Conservation (phyloP, 2,797 vertebrate genomes). For the Ciconia nigra region DNA sequence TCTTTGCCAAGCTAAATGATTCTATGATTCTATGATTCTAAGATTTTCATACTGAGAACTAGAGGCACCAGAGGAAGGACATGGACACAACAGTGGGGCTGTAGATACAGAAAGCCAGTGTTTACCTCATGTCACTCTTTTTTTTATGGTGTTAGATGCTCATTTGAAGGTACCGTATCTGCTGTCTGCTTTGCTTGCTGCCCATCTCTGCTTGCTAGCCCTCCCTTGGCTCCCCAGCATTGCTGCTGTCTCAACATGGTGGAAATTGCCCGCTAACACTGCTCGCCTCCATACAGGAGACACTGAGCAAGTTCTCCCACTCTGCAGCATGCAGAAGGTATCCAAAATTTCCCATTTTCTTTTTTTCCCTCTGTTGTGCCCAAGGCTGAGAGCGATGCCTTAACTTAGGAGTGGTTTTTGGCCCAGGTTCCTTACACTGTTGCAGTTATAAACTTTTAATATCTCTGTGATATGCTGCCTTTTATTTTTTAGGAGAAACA, state of each 20-base stretch:
- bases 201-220: background rate
- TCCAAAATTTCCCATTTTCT: background rate
- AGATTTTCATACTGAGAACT: background rate
- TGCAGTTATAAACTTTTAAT: background rate
- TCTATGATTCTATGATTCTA: background rate
- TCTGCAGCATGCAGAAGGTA: background rate
- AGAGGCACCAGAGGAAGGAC: background rate
- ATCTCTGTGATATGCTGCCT: background rate
- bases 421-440: background rate
- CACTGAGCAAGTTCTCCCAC: background rate
- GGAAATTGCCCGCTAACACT: background rate
- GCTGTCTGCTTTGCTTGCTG: background rate
- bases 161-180: background rate
- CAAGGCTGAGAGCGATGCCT: background rate
- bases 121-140: background rate
- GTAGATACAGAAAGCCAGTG: background rate
- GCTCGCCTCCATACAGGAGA: background rate
- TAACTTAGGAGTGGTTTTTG: background rate
- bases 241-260: rapidly evolving
- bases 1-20: background rate
- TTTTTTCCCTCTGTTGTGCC: background rate
- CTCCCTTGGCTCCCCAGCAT: background rate
- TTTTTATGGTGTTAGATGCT: background rate
- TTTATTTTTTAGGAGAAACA: background rate
- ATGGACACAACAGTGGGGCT: background rate